These are phyloP conservation scores for Dynastes maya DNA, from an alignment of 2,888 invertebrate genomes.

Conservation along the genomic window DNA sequence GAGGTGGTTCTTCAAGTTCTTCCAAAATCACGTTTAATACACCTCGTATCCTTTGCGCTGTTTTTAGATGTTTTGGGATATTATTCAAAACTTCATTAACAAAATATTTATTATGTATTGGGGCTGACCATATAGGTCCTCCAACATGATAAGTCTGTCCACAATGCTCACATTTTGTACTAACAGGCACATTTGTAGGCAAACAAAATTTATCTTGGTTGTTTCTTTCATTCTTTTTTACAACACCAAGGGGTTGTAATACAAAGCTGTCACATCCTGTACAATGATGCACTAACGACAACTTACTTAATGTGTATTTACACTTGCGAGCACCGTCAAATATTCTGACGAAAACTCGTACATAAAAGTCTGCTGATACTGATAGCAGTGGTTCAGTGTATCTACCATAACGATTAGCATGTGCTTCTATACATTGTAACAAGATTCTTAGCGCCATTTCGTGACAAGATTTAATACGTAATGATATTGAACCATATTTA, in stretches of 20 bases:
- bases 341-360: constrained; percentile 92
- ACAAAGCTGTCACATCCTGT: constrained; percentile 88
- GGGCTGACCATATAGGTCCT: constrained; percentile 95
- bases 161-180: constrained; percentile 82
- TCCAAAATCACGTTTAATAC: constrained; percentile 86
- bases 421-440: constrained; percentile 90
- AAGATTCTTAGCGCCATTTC: constrained; percentile 98
- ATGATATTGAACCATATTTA: constrained; percentile 94
- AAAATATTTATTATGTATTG: constrained; percentile 87
- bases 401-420: constrained; percentile 93
- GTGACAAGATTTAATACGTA: constrained; percentile 91
- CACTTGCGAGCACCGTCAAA: constrained; percentile 86
- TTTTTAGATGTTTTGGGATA: constrained; percentile 74
- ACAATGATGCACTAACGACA: constrained; percentile 92
- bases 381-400: constrained; percentile 94
- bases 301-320: constrained; percentile 87
- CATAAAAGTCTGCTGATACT: constrained; percentile 96
- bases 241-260: constrained; percentile 83
- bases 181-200: constrained; percentile 81
- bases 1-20: constrained; percentile 87
- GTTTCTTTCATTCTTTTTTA: constrained; percentile 75
- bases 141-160: constrained; percentile 85
- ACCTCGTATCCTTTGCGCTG: constrained; percentile 84
- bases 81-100: constrained; percentile 77
- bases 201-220: constrained; percentile 77